Evolutionary conservation across 1,140 invertebrate species (phyloP).

Genomic region (Homarus americanus): DNA sequence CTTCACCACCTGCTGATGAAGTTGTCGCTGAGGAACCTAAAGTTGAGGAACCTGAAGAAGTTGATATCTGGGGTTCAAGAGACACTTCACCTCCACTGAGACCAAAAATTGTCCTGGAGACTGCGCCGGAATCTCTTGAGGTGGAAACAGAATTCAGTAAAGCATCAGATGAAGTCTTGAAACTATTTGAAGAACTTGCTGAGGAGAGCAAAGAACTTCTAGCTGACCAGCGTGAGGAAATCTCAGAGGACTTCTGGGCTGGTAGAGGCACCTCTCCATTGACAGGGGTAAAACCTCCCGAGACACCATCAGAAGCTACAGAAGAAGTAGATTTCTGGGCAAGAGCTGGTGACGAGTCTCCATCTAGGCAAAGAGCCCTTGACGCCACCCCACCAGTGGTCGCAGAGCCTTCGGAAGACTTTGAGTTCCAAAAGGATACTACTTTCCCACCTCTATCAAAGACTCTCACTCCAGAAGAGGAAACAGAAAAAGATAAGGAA

Average conservation of each 20-base stretch:
- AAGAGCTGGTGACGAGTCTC: not conserved
- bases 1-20: not conserved
- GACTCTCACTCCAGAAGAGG: slow-evolving; percentile 11
- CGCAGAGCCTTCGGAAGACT: not conserved
- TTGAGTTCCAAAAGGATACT: not conserved
- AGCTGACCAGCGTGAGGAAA: not conserved
- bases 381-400: not conserved
- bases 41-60: not conserved
- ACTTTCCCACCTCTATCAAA: not conserved
- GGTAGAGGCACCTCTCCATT: not conserved
- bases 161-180: not conserved
- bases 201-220: not conserved
- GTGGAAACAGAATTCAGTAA: not conserved
- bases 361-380: not conserved
- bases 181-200: not conserved
- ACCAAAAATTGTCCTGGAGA: not conserved
- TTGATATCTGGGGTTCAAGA: slow-evolving; percentile 2
- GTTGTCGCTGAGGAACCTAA: not conserved
- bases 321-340: not conserved
- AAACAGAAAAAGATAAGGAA: slow-evolving; percentile 23
- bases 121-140: not conserved
- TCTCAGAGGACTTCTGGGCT: not conserved
- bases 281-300: not conserved
- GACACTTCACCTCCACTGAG: not conserved
- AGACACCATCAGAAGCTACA: not conserved